Evolutionary conservation across 2,797 vertebrate species (phyloP), one percentile per base, ranked within the genome.

Genomic region (Tapera naevia): DNA sequence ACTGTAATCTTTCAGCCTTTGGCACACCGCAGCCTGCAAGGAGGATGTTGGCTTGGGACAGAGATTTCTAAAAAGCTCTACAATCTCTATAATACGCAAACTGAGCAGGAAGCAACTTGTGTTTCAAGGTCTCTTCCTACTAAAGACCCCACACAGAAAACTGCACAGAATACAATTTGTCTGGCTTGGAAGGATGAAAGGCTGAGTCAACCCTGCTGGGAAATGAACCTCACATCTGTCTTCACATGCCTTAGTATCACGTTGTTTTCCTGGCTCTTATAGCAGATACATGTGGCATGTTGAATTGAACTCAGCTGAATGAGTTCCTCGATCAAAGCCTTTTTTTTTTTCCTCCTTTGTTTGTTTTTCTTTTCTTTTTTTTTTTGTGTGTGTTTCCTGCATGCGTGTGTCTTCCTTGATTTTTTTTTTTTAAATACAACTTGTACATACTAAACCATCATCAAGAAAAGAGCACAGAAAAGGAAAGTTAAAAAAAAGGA

Each of bases 141-240:
- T 88, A 50, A 88, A 75, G 94, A 93, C 93, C 93, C 46, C 87
- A 93, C 92, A 81, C 89, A 96, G 89, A 91, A 96, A 88, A 92
- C 48, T 84, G 80, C 82, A 92, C n/a, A 39, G 58, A 95, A 79
- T 37, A 78, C 58, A 83, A 50, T 94, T 86, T 94, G 58, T 89
- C 70, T 88, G 92, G 32, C 51, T 93, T 81, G 85, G 81, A 89
- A 66, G 76, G 91, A 93, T 95, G 76, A 96, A 95, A 95, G 91
- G 76, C 94, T 95, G 91, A 95, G 91, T 95, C 87, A 93, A 41
- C 73, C 54, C 92, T 94, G 66, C 89, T 93, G 94, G 86, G 93
- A 93, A 62, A 53, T 88, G 82, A 95, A 79, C 87, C 53, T 96
- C 85, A 73, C 92, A 95, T 96, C 95, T 93, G 82, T 94, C 93